Percentiles rank a stretch among this genome's conserved stretches.
Conservation (phyloP, 2,113 vertebrate genomes). For the Stigmatopora nigra region DNA sequence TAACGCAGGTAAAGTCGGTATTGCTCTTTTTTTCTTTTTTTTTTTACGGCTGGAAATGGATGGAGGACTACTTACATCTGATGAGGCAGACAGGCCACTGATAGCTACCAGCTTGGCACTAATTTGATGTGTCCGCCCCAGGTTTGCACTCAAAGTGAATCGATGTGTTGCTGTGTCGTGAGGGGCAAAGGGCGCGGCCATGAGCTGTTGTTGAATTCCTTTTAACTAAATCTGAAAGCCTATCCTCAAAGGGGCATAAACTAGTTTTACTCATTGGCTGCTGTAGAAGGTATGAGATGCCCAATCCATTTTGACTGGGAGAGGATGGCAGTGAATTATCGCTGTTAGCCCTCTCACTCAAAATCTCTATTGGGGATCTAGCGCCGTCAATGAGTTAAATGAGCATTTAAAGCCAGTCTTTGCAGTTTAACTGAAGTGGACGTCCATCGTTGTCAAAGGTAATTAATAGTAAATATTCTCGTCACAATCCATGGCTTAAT, state of each 20-base stretch:
- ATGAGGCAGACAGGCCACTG: slow-evolving; percentile 24
- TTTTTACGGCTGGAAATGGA: slow-evolving; percentile 17
- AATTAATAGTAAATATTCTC: no score
- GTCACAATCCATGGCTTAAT: no score
- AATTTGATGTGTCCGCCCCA: slow-evolving; percentile 31
- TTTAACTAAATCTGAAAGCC: slow-evolving; percentile 57
- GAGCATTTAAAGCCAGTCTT: no score
- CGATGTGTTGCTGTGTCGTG: slow-evolving; percentile 27
- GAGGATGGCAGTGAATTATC: no score
- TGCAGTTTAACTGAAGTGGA: no score
- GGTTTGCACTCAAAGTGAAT: slow-evolving; percentile 28
- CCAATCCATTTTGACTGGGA: no score
- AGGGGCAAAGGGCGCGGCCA: slow-evolving; percentile 14
- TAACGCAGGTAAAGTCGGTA: slow-evolving; percentile 33
- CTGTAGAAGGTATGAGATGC: no score
- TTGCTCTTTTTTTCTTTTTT: slow-evolving; percentile 17
- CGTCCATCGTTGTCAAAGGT: no score
- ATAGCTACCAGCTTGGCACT: slow-evolving; percentile 28
- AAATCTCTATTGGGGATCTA: no score
- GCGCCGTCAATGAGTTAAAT: no score
- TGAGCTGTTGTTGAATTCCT: slow-evolving; percentile 34
- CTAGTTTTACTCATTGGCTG: no score
- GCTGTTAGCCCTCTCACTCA: no score
- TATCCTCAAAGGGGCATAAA: slow-evolving; percentile 52
- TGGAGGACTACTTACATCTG: slow-evolving; percentile 27